Conservation (phyloP, 2,888 invertebrate species). For the Branchellion lobata region DNA sequence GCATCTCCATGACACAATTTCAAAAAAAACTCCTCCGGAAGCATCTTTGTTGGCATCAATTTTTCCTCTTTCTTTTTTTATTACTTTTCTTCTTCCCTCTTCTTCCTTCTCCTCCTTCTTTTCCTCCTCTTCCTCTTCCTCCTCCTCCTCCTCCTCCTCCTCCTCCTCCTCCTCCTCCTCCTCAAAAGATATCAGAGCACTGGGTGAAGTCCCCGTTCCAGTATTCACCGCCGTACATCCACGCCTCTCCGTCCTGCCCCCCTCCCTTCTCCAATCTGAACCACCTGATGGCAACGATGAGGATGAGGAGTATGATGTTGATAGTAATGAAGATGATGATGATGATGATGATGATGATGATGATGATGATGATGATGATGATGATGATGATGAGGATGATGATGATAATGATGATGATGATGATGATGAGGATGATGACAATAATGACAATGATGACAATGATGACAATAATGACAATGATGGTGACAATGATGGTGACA, state of each 20-base stretch:
- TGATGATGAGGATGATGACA: not conserved
- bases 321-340: not conserved
- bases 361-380: no score
- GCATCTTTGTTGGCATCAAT: no score
- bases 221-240: slow-evolving; percentile 80
- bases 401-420: not conserved
- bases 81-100: no score
- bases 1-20: no score
- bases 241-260: slow-evolving; percentile 78
- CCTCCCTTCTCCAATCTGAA: slow-evolving; percentile 77
- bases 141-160: no score
- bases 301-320: not conserved
- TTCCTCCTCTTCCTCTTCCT: no score
- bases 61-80: no score
- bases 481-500: not conserved
- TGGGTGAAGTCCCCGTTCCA: slow-evolving; percentile 80
- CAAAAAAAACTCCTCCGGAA: no score
- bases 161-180: no score
- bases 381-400: not conserved
- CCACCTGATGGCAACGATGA: slow-evolving; percentile 69
- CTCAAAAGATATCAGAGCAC: slow-evolving; percentile 72
- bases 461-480: not conserved
- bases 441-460: slow-evolving; percentile 64
- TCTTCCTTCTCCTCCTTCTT: no score
- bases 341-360: not conserved